Conservation (phyloP, 2,797 vertebrate species). For the Protosalanx chinensis region DNA sequence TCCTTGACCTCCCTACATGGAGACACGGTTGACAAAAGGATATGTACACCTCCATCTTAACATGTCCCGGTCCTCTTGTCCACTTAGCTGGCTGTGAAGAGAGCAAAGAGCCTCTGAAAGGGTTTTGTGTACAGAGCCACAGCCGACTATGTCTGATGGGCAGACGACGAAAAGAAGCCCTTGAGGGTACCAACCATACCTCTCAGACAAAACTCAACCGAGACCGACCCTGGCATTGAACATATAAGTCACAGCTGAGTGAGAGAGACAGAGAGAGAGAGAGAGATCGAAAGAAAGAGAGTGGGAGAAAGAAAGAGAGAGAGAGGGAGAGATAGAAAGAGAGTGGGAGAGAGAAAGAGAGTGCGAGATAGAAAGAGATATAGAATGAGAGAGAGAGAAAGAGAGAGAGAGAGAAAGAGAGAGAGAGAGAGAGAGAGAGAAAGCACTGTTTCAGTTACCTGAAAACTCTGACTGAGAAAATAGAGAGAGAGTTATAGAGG, state of each 20-base stretch:
- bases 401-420: background rate
- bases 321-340: too few relatives aligned
- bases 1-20: background rate
- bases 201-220: background rate
- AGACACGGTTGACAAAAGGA: background rate
- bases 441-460: too few relatives aligned
- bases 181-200: constrained; percentile 6
- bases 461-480: too few relatives aligned
- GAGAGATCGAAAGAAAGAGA: background rate
- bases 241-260: background rate
- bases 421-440: background rate
- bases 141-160: constrained; percentile 18
- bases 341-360: too few relatives aligned
- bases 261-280: background rate
- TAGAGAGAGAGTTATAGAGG: too few relatives aligned
- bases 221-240: background rate
- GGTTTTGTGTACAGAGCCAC: constrained; percentile 27
- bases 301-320: too few relatives aligned
- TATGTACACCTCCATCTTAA: constrained; percentile 11
- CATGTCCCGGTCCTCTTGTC: background rate
- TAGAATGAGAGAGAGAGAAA: too few relatives aligned
- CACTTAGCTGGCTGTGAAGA: constrained; percentile 25
- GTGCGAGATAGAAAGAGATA: too few relatives aligned
- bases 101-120: constrained; percentile 20
- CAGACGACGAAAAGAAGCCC: constrained; percentile 16